Percentiles rank a stretch among this genome's conserved stretches.
Conservation (phyloP, 2,888 invertebrate genomes). For the Drosophila formosana region DNA sequence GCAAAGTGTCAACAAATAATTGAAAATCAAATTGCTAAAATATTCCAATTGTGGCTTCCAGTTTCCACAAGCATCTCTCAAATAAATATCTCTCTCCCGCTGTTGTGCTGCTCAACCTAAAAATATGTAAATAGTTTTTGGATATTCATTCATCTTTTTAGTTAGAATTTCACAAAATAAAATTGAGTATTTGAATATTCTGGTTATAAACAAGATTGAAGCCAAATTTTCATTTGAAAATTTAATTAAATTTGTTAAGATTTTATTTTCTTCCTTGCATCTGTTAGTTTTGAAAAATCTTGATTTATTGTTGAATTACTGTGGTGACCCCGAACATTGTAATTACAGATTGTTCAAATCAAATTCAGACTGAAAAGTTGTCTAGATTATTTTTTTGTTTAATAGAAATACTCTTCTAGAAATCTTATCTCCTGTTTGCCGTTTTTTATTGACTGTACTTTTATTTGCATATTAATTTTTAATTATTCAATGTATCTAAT, state of each 20-base stretch:
- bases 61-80: neutral
- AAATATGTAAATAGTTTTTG: neutral
- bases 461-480: too few relatives aligned
- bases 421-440: too few relatives aligned
- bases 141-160: neutral
- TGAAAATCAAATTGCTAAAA: constrained; percentile 57
- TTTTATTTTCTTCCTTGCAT: neutral
- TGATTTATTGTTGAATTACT: too few relatives aligned
- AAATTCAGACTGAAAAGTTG: too few relatives aligned
- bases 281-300: neutral
- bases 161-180: neutral
- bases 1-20: constrained; percentile 63
- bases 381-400: neutral
- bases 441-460: too few relatives aligned
- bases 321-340: neutral
- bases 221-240: neutral
- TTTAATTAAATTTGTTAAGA: neutral
- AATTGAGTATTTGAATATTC: neutral
- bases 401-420: too few relatives aligned
- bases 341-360: neutral
- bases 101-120: neutral
- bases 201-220: neutral
- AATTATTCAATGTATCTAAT: too few relatives aligned
- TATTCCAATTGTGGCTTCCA: constrained; percentile 35
- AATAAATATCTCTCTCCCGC: neutral